A percentile compares a stretch with the other conserved stretches of the same genome.
phyloP scores from a whole-genome alignment of 2,888 invertebrate genomes.

The Drosophila affinis region DNA sequence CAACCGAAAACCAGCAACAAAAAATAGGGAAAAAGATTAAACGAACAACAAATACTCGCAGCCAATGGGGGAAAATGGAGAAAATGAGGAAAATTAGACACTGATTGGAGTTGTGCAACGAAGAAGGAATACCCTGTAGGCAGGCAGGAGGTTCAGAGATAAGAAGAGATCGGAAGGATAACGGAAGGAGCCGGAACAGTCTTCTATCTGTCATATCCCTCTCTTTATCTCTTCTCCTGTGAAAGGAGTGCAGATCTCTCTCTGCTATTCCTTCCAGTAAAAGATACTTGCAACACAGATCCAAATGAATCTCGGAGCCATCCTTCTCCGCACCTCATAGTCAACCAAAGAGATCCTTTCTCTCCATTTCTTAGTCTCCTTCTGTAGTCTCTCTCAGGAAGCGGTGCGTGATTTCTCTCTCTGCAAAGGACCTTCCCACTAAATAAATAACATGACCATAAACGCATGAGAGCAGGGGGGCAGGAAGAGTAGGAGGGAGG shows the following conservation, averaged over 20 bases:
- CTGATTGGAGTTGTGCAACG: too few species aligned
- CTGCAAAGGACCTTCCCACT: conserved; percentile 1
- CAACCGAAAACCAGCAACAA: conserved; percentile 24
- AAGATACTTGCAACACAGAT: not conserved
- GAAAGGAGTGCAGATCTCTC: too few species aligned
- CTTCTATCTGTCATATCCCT: too few species aligned
- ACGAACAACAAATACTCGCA: conserved; percentile 20
- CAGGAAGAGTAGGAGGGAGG: not conserved
- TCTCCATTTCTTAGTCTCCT: too few species aligned
- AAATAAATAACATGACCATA: conserved; percentile 38
- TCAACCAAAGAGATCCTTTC: too few species aligned
- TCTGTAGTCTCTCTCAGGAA: not conserved
- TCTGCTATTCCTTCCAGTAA: too few species aligned
- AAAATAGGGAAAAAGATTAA: conserved; percentile 19
- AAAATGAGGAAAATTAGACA: conserved; percentile 36
- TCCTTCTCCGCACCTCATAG: too few species aligned
- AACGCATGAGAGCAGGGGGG: conserved; percentile 8
- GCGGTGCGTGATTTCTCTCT: not conserved
- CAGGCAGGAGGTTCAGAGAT: not conserved
- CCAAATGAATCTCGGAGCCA: too few species aligned
- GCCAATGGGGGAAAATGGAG: conserved; percentile 14
- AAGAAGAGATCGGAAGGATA: too few species aligned
- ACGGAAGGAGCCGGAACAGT: too few species aligned
- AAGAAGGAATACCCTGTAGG: not conserved
- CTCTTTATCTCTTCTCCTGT: too few species aligned